Evolutionary conservation across 2,888 invertebrate species (phyloP), one percentile per base, ranked within the genome.

Genomic region (Limenitis camilla): DNA sequence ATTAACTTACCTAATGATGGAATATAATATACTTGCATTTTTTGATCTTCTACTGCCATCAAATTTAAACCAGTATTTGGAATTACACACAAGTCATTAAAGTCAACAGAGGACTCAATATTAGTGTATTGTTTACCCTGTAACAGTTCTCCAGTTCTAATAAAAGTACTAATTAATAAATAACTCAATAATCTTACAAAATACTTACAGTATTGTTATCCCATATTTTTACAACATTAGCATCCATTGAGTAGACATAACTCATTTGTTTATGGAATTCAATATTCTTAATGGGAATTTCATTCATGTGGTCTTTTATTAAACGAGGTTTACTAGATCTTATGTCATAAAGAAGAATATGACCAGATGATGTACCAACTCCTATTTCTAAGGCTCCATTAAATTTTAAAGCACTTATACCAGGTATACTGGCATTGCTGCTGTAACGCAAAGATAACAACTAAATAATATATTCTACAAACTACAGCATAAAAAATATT

Each of bases 231-330:
- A 98, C 88, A 58, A 96, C 92, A 49, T 93, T 93, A 52, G 91
- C 90, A 76, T 98, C 98, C 92, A 98, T 91, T 1, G 97, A 96
- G 66, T 96, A 93, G 32, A 98, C 92, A 58, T 95, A 89, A 70
- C 96, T 92, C 81, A 93, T 91, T 64, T 88, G 88, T 59, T 90
- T 88, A 72, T 97, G 96, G 72, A 97, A 99, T 40, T 93, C 93
- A 49, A 99, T 87, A 68, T 92, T 91, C 73, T 93, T 96, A 47
- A 99, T 97, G 0, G 99, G 97, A 44, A 95, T 87, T 55, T 94
- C 95, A 75, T 98, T 97, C 89, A 96, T 93, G 71, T 99, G 99
- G 81, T 99, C 98, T 77, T 99, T 99, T 0, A 96, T 89, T 40
- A 94, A 79, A 40, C 95, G 89, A 0, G 99, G 99, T 70, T 94